Evolutionary conservation across 2,888 invertebrate species (phyloP), one percentile per base, ranked within the genome.

Genomic region (Drosophila mayaguana): DNA sequence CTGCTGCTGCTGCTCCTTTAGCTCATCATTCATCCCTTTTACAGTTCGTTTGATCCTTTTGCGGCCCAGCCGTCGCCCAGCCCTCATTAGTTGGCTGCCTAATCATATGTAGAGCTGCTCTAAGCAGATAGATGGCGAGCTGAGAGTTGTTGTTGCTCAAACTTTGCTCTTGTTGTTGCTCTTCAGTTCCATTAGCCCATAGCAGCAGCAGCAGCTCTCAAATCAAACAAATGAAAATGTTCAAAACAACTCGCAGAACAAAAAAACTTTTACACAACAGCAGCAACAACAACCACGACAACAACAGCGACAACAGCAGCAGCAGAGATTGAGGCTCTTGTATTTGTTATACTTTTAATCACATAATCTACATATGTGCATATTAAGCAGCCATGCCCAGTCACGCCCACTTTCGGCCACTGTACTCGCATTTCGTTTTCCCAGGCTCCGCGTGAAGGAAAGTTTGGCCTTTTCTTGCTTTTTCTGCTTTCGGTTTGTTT

Each of bases 301-400:
- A 18, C 42, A 43, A 18, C 42, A 16, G 9, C 40, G n/a, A n/a
- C 40, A 40, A 9, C 40, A n/a, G 1, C 43, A 20, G 2, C 43
- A 43, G 1, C 43, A 5, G 50, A 50, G 55, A 51, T 70, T 75
- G 55, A 11, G 34, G 36, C 36, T 16, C n/a, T 55, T 55, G 59
- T 62, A 55, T 63, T 63, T 78, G 78, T 60, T 73, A 66, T 70
- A 62, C 83, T 68, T 72, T 83, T 80, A 80, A 86, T 84, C 83
- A 78, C 64, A 75, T 88, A 88, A 88, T 84, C 88, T 88, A 80
- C 88, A 84, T 88, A 74, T 80, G 88, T 74, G 86, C 80, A 85
- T 83, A 88, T 85, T 88, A 88, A 83, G 12, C 54, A 25, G 43
- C 38, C 60, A 50, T 45, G 43, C 51, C 45, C 11, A 9, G 42